phyloP scores from a whole-genome alignment of 2,888 invertebrate species.

The Lutraria lutraria region DNA sequence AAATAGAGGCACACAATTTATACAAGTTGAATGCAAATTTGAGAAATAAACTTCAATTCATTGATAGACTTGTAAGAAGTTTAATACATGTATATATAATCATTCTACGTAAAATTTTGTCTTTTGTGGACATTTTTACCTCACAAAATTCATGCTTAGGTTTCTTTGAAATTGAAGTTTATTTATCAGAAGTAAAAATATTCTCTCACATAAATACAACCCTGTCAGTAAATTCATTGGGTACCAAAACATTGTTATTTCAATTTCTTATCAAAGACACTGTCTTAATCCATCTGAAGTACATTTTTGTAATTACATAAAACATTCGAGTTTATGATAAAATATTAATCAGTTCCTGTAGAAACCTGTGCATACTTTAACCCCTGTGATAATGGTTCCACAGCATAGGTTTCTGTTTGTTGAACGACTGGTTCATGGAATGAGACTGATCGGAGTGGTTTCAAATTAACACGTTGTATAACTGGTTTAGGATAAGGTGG shows the following conservation, averaged over 20 bases:
- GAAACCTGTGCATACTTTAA: conserved; percentile 37
- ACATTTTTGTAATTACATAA: too few species aligned
- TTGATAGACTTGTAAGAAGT: neutral
- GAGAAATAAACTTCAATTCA: neutral
- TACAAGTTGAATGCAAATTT: neutral
- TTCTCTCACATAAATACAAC: neutral
- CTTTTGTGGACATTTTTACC: neutral
- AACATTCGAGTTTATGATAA: neutral
- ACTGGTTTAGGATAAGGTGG: conserved; percentile 76
- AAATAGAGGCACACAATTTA: neutral
- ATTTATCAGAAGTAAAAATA: neutral
- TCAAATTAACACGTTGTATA: conserved; percentile 33
- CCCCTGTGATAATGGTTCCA: conserved; percentile 44
- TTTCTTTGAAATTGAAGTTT: neutral
- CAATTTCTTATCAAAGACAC: too few species aligned
- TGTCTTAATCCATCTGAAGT: neutral
- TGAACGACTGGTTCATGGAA: conserved; percentile 56
- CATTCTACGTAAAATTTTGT: neutral
- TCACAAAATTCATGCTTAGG: neutral
- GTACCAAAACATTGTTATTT: too few species aligned
- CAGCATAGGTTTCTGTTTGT: conserved; percentile 44
- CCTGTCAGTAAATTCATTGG: neutral
- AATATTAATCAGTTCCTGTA: conserved; percentile 30
- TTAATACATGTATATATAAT: neutral
- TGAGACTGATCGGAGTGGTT: conserved; percentile 46